Conservation (phyloP, 2,888 invertebrate genomes). For the Rutpela maculata region DNA sequence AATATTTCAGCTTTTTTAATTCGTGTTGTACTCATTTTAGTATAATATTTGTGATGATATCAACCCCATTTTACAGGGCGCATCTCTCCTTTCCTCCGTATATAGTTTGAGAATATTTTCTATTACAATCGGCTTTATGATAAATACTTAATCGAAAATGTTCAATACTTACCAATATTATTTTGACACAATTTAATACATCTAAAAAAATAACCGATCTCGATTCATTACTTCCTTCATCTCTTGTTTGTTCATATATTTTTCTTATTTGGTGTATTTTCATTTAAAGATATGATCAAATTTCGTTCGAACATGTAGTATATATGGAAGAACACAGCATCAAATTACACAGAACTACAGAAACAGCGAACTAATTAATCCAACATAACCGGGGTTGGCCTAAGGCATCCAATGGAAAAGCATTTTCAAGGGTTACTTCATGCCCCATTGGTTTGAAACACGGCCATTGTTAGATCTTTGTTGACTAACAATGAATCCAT, state of each 20-base stretch:
- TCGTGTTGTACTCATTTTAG: no score
- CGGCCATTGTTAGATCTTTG: slow-evolving; percentile 70
- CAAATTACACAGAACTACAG: slow-evolving; percentile 62
- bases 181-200: not conserved
- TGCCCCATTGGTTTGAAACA: slow-evolving; percentile 70
- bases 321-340: slow-evolving; percentile 57
- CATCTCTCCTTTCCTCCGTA: no score
- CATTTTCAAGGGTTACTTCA: slow-evolving; percentile 69
- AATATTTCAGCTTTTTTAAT: no score
- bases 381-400: slow-evolving; percentile 68
- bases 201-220: not conserved
- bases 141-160: no score
- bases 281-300: slow-evolving; percentile 10
- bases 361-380: slow-evolving; percentile 68
- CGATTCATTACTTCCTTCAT: not conserved
- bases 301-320: slow-evolving; percentile 27
- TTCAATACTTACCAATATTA: not conserved
- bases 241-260: not conserved
- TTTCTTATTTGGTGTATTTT: not conserved
- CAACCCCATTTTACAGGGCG: no score
- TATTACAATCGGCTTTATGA: no score
- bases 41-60: no score
- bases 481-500: slow-evolving; percentile 67
- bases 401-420: slow-evolving; percentile 68
- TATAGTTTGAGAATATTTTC: no score